Percentiles rank a stretch among this genome's conserved stretches.
Evolutionary conservation across 2,797 vertebrate species (phyloP).

Genomic region (Typhlichthys eigenmanni): DNA sequence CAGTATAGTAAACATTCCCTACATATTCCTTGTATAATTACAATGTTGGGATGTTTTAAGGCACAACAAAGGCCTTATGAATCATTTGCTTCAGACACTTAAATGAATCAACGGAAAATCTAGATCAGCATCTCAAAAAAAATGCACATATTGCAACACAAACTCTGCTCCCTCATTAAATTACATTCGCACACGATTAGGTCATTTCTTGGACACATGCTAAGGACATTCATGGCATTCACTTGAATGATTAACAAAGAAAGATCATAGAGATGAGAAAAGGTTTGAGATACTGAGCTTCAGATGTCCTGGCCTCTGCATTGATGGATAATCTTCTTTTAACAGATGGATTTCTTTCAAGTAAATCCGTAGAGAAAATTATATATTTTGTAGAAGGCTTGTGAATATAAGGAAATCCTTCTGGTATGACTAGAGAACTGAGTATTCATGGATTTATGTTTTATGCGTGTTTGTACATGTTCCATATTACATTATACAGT

Average conservation of each 20-base stretch:
- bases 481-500: conserved; percentile 6
- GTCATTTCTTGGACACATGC: background rate
- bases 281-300: conserved; percentile 2
- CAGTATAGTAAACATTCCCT: too few relatives aligned
- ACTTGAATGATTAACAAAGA: background rate
- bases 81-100: too few relatives aligned
- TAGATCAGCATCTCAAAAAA: too few relatives aligned
- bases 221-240: background rate
- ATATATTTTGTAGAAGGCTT: conserved; percentile 3
- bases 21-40: too few relatives aligned
- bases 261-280: conserved; percentile 25
- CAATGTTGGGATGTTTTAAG: too few relatives aligned
- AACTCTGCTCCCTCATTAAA: background rate
- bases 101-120: too few relatives aligned
- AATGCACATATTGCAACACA: background rate
- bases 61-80: background rate
- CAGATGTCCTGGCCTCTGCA: conserved; percentile 13
- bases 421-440: background rate
- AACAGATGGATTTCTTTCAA: conserved; percentile 17
- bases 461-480: conserved; percentile 6
- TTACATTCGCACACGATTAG: background rate
- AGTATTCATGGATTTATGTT: background rate
- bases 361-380: conserved; percentile 17
- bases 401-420: background rate
- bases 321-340: conserved; percentile 41